These are phyloP conservation scores for Myocastor coypus DNA, from an alignment of 2,113 vertebrate genomes.

Conservation along the genomic window DNA sequence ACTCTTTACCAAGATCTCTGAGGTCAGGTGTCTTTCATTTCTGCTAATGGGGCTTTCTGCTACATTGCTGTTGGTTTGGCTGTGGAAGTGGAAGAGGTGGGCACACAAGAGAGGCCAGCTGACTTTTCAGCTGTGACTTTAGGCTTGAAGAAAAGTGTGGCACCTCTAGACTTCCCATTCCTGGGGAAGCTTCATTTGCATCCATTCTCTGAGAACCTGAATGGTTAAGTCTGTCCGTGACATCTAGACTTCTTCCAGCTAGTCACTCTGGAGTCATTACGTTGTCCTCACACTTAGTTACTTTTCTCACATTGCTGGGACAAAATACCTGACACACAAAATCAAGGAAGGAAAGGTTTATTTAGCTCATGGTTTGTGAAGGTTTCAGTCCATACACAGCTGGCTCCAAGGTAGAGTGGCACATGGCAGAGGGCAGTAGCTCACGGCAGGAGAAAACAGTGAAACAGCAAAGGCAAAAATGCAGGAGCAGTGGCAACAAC, in stretches of 20 bases:
- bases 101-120: conserved; percentile 68
- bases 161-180: conserved; percentile 77
- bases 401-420: too few relatives aligned
- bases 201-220: conserved; percentile 76
- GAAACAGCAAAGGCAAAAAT: too few relatives aligned
- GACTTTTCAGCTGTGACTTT: conserved; percentile 81
- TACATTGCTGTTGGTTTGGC: conserved; percentile 79
- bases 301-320: too few relatives aligned
- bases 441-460: too few relatives aligned
- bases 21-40: conserved; percentile 76
- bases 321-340: conserved; percentile 55
- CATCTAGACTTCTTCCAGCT: conserved; percentile 73
- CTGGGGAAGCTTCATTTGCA: conserved; percentile 74
- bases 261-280: conserved; percentile 88
- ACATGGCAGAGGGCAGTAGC: too few relatives aligned
- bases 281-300: conserved; percentile 92
- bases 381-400: too few relatives aligned
- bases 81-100: conserved; percentile 80
- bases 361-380: too few relatives aligned
- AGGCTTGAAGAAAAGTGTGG: conserved; percentile 85
- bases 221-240: conserved; percentile 88
- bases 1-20: conserved; percentile 88
- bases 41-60: conserved; percentile 77
- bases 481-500: too few relatives aligned
- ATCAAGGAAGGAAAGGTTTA: too few relatives aligned